phyloP scores from a whole-genome alignment of 2,888 invertebrate species.

The Poecilobothrus nobilitatus region DNA sequence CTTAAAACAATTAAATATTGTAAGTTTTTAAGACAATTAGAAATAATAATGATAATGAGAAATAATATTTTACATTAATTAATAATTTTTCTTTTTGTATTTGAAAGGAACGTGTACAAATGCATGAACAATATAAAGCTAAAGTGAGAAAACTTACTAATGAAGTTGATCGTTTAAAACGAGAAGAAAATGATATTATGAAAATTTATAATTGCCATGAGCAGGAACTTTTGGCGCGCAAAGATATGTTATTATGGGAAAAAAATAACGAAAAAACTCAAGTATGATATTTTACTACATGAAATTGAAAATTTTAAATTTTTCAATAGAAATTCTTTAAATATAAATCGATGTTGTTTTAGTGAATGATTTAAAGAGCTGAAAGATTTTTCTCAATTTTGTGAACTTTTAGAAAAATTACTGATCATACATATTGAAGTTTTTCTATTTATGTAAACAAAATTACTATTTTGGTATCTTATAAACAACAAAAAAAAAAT shows the following conservation, averaged over 20 bases:
- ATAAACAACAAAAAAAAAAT: too few species aligned
- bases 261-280: slow-evolving; percentile 44
- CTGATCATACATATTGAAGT: too few species aligned
- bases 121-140: slow-evolving; percentile 43
- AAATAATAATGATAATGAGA: background rate
- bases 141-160: slow-evolving; percentile 44
- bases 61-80: background rate
- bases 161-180: slow-evolving; percentile 45
- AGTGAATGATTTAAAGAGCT: too few species aligned
- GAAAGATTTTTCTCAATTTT: too few species aligned
- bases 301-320: too few species aligned
- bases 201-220: slow-evolving; percentile 52
- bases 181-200: slow-evolving; percentile 48
- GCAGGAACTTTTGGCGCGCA: slow-evolving; percentile 39
- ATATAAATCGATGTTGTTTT: too few species aligned
- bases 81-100: slow-evolving; percentile 25
- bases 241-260: slow-evolving; percentile 43
- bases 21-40: slow-evolving; percentile 23
- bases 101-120: slow-evolving; percentile 45
- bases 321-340: too few species aligned
- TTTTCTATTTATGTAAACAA: too few species aligned
- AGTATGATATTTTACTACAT: slow-evolving; percentile 26
- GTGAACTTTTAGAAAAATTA: too few species aligned
- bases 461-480: too few species aligned
- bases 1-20: slow-evolving; percentile 50